Percentiles rank a stretch among this genome's conserved stretches.
These are phyloP conservation scores for Gorsachius magnificus DNA, from an alignment of 2,797 vertebrate genomes.

Conservation along the genomic window DNA sequence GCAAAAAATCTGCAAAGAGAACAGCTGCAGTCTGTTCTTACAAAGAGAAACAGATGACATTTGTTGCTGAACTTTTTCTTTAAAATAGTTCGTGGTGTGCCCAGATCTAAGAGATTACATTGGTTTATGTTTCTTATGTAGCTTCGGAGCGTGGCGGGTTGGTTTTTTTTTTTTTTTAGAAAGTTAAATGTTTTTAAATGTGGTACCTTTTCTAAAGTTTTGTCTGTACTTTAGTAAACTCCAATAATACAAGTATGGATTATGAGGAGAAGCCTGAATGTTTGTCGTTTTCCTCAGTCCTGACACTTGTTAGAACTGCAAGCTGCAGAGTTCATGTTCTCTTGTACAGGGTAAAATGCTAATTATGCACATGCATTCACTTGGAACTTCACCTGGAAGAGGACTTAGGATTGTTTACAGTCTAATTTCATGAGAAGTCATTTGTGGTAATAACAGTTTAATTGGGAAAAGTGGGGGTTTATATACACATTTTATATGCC, in stretches of 20 bases:
- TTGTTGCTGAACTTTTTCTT: conserved; percentile 37
- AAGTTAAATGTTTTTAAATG: neutral
- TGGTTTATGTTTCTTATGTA: conserved; percentile 31
- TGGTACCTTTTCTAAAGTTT: neutral
- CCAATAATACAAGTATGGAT: neutral
- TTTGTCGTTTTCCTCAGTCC: neutral
- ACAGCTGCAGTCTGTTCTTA: conserved; percentile 52
- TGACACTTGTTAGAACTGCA: neutral
- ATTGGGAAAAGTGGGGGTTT: neutral
- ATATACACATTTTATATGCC: neutral
- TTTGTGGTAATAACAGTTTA: neutral
- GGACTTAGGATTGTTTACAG: neutral
- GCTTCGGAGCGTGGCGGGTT: neutral
- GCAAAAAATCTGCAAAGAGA: neutral
- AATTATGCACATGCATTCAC: neutral
- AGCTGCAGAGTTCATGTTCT: neutral
- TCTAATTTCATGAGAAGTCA: neutral
- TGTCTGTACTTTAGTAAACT: neutral
- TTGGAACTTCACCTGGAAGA: neutral
- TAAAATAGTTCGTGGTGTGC: conserved; percentile 28
- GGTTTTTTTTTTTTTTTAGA: neutral
- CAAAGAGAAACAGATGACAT: conserved; percentile 56
- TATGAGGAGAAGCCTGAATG: neutral
- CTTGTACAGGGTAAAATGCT: neutral
- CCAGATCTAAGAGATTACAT: conserved; percentile 48